These are phyloP conservation scores for Pelecanoides urinatrix DNA, from an alignment of 2,113 vertebrate genomes.

Conservation along the genomic window DNA sequence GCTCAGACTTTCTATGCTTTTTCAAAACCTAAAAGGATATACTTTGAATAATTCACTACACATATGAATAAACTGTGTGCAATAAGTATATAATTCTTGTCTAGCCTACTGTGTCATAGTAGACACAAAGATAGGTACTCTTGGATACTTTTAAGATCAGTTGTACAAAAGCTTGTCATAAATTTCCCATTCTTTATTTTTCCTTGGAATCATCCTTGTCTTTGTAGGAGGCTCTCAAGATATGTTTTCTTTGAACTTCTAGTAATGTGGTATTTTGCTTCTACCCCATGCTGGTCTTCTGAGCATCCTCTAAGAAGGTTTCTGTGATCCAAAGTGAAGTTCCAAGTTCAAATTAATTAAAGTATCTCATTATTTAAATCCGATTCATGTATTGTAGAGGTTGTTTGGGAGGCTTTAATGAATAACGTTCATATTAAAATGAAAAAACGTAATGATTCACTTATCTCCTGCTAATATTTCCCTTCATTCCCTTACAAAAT, in stretches of 20 bases:
- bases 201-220: not conserved
- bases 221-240: not conserved
- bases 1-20: not conserved
- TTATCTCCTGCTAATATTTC: not conserved
- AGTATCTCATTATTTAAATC: slow-evolving; percentile 32
- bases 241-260: slow-evolving; percentile 23
- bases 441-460: not conserved
- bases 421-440: not conserved
- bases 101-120: not conserved
- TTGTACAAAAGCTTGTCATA: not conserved
- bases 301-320: slow-evolving; percentile 11
- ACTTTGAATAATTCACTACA: not conserved
- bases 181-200: not conserved
- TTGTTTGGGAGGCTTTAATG: not conserved
- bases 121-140: not conserved
- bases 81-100: not conserved
- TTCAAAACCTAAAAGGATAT: not conserved
- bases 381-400: not conserved
- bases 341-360: slow-evolving; percentile 48
- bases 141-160: not conserved
- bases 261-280: not conserved
- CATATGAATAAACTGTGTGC: not conserved
- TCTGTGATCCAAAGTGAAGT: slow-evolving; percentile 28
- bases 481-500: not conserved
- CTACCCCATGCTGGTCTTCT: slow-evolving; percentile 27